These are phyloP conservation scores for Dasysyrphus tricinctus DNA, from an alignment of 2,888 invertebrate genomes.

Conservation along the genomic window DNA sequence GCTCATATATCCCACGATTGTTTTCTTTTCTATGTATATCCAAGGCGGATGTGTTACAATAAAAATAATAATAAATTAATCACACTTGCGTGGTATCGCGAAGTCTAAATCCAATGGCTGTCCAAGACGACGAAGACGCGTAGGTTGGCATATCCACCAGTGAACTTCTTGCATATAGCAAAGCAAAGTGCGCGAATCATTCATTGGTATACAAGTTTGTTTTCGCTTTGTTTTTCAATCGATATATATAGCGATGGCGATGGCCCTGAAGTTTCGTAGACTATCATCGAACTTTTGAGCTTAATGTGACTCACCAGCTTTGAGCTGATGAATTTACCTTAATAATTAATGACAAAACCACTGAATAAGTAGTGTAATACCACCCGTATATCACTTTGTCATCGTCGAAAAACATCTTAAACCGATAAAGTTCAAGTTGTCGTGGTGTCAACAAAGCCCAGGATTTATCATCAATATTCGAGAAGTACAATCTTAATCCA, in stretches of 20 bases:
- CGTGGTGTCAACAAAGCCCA: not conserved
- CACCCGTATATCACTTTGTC: not conserved
- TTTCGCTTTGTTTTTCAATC: slow-evolving; percentile 25
- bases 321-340: slow-evolving; percentile 23
- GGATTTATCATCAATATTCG: slow-evolving; percentile 33
- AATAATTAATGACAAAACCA: slow-evolving; percentile 44
- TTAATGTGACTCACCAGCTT: slow-evolving; percentile 32
- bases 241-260: not conserved
- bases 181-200: slow-evolving; percentile 13
- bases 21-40: slow-evolving; percentile 4
- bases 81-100: slow-evolving; percentile 61
- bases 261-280: slow-evolving; percentile 53
- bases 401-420: slow-evolving; percentile 1
- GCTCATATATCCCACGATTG: slow-evolving; percentile 20
- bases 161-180: slow-evolving; percentile 53
- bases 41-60: slow-evolving; percentile 68
- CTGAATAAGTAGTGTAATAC: slow-evolving; percentile 5
- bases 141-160: slow-evolving; percentile 43
- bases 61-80: slow-evolving; percentile 74
- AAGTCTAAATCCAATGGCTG: slow-evolving; percentile 32
- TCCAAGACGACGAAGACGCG: slow-evolving; percentile 17
- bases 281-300: slow-evolving; percentile 52
- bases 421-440: slow-evolving; percentile 4
- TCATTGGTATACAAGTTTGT: slow-evolving; percentile 28
- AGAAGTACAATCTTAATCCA: slow-evolving; percentile 47